phyloP scores from a whole-genome alignment of 2,797 vertebrate species.

The Brachyrhaphis roseni region DNA sequence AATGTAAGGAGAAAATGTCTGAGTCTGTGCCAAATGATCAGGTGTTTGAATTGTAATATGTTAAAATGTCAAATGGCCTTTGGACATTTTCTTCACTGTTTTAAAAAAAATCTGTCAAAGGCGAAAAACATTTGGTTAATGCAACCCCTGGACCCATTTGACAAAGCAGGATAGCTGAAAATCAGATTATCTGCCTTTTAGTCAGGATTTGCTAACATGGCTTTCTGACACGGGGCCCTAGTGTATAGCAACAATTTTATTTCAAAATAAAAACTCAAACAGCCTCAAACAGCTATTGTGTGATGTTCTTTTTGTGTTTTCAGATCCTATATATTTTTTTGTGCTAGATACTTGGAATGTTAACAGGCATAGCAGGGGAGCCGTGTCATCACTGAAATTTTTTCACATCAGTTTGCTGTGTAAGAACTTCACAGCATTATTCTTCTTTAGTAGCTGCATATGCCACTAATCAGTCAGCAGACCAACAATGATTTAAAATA shows the following conservation, averaged over 20 bases:
- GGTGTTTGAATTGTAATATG: too few relatives aligned
- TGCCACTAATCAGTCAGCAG: constrained; percentile 5
- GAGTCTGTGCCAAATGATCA: too few relatives aligned
- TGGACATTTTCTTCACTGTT: too few relatives aligned
- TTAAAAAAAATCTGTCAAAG: too few relatives aligned
- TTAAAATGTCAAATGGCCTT: too few relatives aligned
- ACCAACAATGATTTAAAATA: constrained; percentile 22
- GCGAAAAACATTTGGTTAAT: too few relatives aligned
- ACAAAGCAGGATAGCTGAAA: too few relatives aligned
- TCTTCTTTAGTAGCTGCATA: neutral
- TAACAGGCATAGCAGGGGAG: neutral
- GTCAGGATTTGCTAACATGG: too few relatives aligned
- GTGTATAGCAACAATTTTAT: neutral
- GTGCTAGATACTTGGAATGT: neutral
- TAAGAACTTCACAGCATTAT: constrained; percentile 12
- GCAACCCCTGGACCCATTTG: too few relatives aligned
- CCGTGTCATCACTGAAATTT: neutral
- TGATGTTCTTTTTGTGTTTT: neutral
- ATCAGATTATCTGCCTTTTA: too few relatives aligned
- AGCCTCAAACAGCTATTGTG: neutral
- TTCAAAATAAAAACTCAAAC: neutral
- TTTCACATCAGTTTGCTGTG: constrained; percentile 1
- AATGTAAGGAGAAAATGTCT: too few relatives aligned
- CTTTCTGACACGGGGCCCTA: too few relatives aligned
- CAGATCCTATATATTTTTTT: neutral